Base-by-base conservation (phyloP, 2,888 invertebrate genomes). In the Lutraria lutraria region DNA sequence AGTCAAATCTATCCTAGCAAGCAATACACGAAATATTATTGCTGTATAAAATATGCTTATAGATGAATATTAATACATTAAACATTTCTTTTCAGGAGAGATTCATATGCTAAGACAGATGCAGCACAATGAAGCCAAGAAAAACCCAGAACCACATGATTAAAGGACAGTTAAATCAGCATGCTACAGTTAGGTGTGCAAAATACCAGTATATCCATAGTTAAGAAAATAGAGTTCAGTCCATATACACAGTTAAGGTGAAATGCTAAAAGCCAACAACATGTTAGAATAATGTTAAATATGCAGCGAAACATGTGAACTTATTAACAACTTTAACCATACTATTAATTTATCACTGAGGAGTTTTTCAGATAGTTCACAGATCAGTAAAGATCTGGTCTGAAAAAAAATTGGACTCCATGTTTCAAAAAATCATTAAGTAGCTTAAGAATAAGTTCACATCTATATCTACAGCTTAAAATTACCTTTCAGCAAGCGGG, bases 401-500 rank as follows among this genome's bases (percentile, higher is more conserved):
- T 43, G 43, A 43, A 43, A 8, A 43, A 2, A 43, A 43, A 43
- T 43, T 2, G 43, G 8, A 43, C 8, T 43, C 8, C 43, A 43
- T 43, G 43, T 43, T 43, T 43, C 8, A 43, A 43, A 43, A 43
- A 43, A 43, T 43, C 43, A 43, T 43, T 43, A 43, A 43, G 43
- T 43, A 43, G 43, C 43, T 2, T 43, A 43, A 43, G 43, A 68
- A 68, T 25, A 76, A 76, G 76, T 76, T 76, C 76, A 76, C 76
- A 76, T 56, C 60, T 25, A 84, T 52, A 25, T 76, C 86, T 34
- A 76, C 29, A 76, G 63, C 25, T 68, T 21, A 19, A 81, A 25
- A 25, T 81, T 88, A 93, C 93, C 91, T 90, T 87, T 93, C 93
- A 81, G 90, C 92, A 52, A 93, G 63, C 34, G 93, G 91, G 56